Base-by-base conservation (phyloP, 2,113 vertebrate genomes). In the Miniopterus natalensis region DNA sequence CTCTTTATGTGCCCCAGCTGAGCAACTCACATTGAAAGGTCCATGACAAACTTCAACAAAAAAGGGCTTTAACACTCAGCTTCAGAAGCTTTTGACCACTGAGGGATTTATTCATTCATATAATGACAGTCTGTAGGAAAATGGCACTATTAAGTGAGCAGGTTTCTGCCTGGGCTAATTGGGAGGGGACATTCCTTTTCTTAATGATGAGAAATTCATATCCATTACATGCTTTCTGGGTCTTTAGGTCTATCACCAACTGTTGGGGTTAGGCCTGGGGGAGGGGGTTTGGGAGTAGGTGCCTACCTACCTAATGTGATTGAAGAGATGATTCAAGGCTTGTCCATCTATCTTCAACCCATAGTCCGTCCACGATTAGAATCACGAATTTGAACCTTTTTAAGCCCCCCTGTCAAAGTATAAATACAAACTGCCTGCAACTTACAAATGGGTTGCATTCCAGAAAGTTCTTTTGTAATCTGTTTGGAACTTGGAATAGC, bases 1-100 rank as follows among this genome's bases (percentile, higher is more conserved):
- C 45, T 96, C 85, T 98, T 97, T 95, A 59, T 96, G 79, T 80
- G 93, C 71, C 89, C 95, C 92, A 75, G 42, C 97, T 87, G 96
- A 97, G 95, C 97, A 94, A 95, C 94, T 96, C 89, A 66, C 84
- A 53, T 77, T 49, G 91, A 98, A 97, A 97, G 86, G 79, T 70
- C 93, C 94, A 94, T 97, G 94, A 96, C 97, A 95, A 88, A 96
- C 93, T 87, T 96, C 91, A 89, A 97, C 96, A 97, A 88, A 97
- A 97, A 95, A 84, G 91, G 70, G 86, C 45, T 97, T 96, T 95
- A 92, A 80, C 1, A 10, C 92, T 83, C 63, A 31, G 83, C 88
- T 92, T 96, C 79, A 84, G 90, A 96, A 95, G 80, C 94, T 89
- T 96, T 97, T 94, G 96, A 95, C 95, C 88, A 97, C 88, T 1